phyloP scores from a whole-genome alignment of 1,140 invertebrate genomes.

The Drosophila pachea region DNA sequence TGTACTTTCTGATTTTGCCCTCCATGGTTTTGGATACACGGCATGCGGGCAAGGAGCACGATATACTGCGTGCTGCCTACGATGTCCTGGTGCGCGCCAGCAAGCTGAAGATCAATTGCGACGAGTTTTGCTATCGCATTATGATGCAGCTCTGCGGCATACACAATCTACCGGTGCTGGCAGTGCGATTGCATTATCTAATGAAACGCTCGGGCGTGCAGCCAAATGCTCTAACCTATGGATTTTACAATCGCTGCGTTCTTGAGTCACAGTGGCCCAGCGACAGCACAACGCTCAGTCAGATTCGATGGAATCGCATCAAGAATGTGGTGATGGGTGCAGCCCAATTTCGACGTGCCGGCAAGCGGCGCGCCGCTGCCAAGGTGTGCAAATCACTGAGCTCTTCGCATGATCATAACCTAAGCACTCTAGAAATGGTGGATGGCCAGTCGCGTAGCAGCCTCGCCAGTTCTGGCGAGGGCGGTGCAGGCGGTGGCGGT shows the following conservation, averaged over 20 bases:
- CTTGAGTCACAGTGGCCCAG: slow-evolving; percentile 97
- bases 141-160: slow-evolving; percentile 99
- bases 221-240: slow-evolving; percentile 98
- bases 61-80: slow-evolving; percentile 90
- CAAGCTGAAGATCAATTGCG: slow-evolving; percentile 89
- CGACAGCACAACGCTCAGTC: slow-evolving; percentile 88
- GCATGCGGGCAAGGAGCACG: slow-evolving; percentile 84
- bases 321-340: slow-evolving; percentile 94
- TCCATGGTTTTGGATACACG: slow-evolving; percentile 83
- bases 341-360: slow-evolving; percentile 90
- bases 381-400: slow-evolving; percentile 79
- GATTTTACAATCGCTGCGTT: slow-evolving; percentile 88
- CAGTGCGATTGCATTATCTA: slow-evolving; percentile 95
- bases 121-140: slow-evolving; percentile 98
- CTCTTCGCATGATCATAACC: slow-evolving; percentile 73
- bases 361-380: slow-evolving; percentile 80
- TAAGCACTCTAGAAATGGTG: slow-evolving; percentile 79
- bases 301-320: slow-evolving; percentile 95
- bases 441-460: slow-evolving; percentile 80
- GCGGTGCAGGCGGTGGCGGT: slow-evolving; percentile 28
- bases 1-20: slow-evolving; percentile 98
- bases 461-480: slow-evolving; percentile 79
- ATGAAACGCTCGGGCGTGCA: slow-evolving; percentile 97
- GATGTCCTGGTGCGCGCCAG: slow-evolving; percentile 92
- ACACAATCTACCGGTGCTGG: slow-evolving; percentile 94